Evolutionary conservation across 2,888 invertebrate species (phyloP), one percentile per base, ranked within the genome.

Genomic region (Spisula solida): DNA sequence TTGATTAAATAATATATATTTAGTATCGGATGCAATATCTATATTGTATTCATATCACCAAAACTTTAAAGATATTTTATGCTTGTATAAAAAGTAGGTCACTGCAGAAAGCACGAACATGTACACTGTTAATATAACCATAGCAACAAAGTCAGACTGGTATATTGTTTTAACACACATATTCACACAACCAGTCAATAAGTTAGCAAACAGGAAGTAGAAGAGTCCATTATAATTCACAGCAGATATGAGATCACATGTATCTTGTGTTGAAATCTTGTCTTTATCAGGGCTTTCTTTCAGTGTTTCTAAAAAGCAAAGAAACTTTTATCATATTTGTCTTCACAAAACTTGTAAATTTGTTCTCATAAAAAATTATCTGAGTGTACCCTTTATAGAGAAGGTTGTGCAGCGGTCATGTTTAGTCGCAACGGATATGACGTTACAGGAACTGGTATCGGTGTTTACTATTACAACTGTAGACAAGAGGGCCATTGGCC

Each of bases 121-220:
- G 85, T 97, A 96, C 25, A 88, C 56, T 78, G 91, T 86, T 29
- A 96, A 81, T 18, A 95, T 93, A 10, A 86, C 0, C 48, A 96
- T 86, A 34, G 95, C 94, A 29, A 88, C 81, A 8, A 84, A 12
- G 6, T 93, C 80, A 48, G 94, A 82, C 20, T 94, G 87, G 78
- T 94, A 92, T 20, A 96, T 91, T 5, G 99, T 98, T 91, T 97
- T 97, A 20, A 98, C 96, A 18, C 97, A 96, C 95, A 98, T 97
- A 97, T 99, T 99, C 8, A 99, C 97, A 4, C 97, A 95, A 16
- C 99, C 99, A 0, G 99, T 99, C 25, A 98, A 95, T 51, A 99
- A 93, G 97, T 99, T 99, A 0, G 98, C 98, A 20, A 98, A 92
- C 85, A 99, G 97, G 96, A 99, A 99, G 96, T 98, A 98, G n/a